Evolutionary conservation across 2,888 invertebrate genomes (phyloP), one percentile per base, ranked within the genome.

Genomic region (Sericinus montela): DNA sequence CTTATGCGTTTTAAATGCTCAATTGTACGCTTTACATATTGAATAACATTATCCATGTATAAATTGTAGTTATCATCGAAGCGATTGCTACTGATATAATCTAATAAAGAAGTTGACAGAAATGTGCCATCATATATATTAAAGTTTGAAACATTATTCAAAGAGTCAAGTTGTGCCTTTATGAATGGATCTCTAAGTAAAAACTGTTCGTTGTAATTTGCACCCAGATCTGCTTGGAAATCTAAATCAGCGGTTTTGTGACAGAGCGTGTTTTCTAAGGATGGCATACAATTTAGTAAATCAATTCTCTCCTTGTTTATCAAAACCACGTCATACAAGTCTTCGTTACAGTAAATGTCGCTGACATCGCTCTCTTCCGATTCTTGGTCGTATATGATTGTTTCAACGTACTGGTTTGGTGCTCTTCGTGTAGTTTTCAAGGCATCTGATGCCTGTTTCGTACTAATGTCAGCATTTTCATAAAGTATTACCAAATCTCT

Each of bases 1-100:
- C 86, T 86, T 15, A 88, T 87, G 11, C 85, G 75, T 57, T 81
- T 86, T n/a, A 88, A 60, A 54, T 88, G 86, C 1, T 86, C 85
- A 46, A 88, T 85, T 1, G 84, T 84, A 44, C 80, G 69, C 47
- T 75, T 75, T 0, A 85, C 85, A 51, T 86, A 79, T 58, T 60
- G 63, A 30, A 88, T 86, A 5, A 87, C 70, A 47, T 77, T 85
- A 9, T 88, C 87, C 83, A 88, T 83, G 53, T 86, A 79, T 57
- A 85, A 81, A 54, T 74, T 81, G 47, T 78, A 80, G 56, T 81
- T 80, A 39, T 84, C 81, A 54, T 85, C 85, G 3, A 82, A 58
- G 1, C 77, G 72, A 53, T 81, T 81, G 59, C 79, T 80, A 55
- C 79, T 82, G 49, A 87, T 73, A 48, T 80, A 86, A 56, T 88